phyloP scores from a whole-genome alignment of 92 coral and sea anemone genomes.

The Nematostella vectensis region DNA sequence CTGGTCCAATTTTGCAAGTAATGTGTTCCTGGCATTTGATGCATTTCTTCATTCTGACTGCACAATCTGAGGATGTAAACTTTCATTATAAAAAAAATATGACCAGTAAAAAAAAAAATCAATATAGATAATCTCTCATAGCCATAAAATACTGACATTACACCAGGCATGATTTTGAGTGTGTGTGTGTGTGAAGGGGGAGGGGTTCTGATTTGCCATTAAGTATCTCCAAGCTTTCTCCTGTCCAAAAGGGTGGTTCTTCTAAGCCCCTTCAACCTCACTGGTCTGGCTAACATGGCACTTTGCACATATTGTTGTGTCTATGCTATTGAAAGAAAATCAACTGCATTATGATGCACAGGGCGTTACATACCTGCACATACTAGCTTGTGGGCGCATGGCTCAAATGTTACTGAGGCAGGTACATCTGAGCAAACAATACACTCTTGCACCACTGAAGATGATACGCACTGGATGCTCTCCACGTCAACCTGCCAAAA shows the following conservation, averaged over 20 bases:
- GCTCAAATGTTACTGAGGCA: slow-evolving; percentile 59
- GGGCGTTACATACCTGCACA: slow-evolving; percentile 67
- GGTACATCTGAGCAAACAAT: slow-evolving; percentile 58
- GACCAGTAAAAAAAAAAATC: neutral
- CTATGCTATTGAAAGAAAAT: too few species aligned
- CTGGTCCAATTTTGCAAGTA: slow-evolving; percentile 32
- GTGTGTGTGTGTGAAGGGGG: too few species aligned
- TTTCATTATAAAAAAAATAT: too few species aligned
- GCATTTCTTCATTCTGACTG: slow-evolving; percentile 67
- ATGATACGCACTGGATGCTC: slow-evolving; percentile 25
- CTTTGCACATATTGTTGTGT: neutral
- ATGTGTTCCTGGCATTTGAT: slow-evolving; percentile 49
- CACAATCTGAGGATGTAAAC: slow-evolving; percentile 40
- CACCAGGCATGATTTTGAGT: too few species aligned
- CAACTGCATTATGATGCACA: too few species aligned
- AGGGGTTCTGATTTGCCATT: too few species aligned
- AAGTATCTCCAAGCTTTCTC: too few species aligned
- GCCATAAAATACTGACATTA: slow-evolving; percentile 1
- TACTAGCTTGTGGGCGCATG: slow-evolving; percentile 57
- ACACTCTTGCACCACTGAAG: slow-evolving; percentile 33
- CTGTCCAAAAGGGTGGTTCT: too few species aligned
- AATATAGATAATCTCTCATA: too few species aligned
- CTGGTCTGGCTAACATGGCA: neutral
- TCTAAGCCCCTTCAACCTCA: too few species aligned
- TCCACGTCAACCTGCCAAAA: slow-evolving; percentile 24